Base-by-base conservation (phyloP, 1,140 invertebrate genomes). In the Trichonephila inaurata region DNA sequence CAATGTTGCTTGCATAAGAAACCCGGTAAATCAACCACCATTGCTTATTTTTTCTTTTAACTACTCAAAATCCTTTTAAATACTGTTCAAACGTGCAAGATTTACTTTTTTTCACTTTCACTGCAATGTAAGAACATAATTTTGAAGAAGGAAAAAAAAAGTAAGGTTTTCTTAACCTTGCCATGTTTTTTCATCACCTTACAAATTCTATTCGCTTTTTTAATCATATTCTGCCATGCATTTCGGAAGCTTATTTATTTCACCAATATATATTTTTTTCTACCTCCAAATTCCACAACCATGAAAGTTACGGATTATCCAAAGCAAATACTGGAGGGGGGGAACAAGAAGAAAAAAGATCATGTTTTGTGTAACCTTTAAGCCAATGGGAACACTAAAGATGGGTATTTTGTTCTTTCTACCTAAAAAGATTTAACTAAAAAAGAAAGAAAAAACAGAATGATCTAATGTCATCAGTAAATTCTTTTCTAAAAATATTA, bases 351-450 rank as follows among this genome's bases (percentile, higher is more conserved):
- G 28, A 72, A 16, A 33, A 87, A 92, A 72, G 33, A 62, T 21
- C 88, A 72, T 93, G 86, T 93, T 93, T 93, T 93, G 92, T 93
- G 92, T 93, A 93, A 93, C 83, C 91, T 92, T 92, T 92, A 92
- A 87, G 60, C 91, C 92, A 93, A 89, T 93, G 92, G 92, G 92
- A 91, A 88, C 69, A 40, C 44, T 92, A 92, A 92, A 61, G 83
- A 92, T 87, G 81, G 83, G 64, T 72, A 87, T 92, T 92, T 92
- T 87, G 83, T 87, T 72, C 81, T 85, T 85, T 61, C 40, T 85
- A 77, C 28, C 72, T 77, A 77, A 77, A 77, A 77, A 77, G 72
- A 77, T 77, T 85, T 61, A 61, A 85, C 83, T 60, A 24, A 85
- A 85, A 85, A 85, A 85, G 83, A 61, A 85, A 87, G n/a, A 92